phyloP scores from a whole-genome alignment of 2,888 invertebrate genomes.

The Hymenopus coronatus region DNA sequence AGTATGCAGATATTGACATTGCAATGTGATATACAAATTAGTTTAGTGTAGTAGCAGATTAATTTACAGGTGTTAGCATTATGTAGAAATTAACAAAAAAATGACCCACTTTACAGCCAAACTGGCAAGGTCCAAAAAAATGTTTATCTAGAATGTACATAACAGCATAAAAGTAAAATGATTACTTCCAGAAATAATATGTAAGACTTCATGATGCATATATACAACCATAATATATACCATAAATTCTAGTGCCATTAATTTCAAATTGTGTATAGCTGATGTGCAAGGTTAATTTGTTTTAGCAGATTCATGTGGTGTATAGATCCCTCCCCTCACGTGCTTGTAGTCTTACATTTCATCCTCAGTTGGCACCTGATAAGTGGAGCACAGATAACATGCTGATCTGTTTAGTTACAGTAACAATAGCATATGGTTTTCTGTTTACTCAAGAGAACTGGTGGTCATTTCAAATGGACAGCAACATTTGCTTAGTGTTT shows the following conservation, averaged over 20 bases:
- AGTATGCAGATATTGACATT: conserved; percentile 17
- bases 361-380: neutral
- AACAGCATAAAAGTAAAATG: conserved; percentile 20
- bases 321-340: neutral
- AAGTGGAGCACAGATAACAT: neutral
- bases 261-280: conserved; percentile 26
- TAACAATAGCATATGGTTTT: neutral
- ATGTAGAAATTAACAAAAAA: conserved; percentile 13
- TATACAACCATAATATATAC: conserved; percentile 14
- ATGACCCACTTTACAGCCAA: conserved; percentile 21
- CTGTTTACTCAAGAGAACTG: neutral
- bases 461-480: neutral
- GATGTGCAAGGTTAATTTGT: conserved; percentile 14
- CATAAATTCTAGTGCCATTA: conserved; percentile 31
- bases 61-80: neutral
- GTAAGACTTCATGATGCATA: conserved; percentile 30
- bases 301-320: neutral
- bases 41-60: neutral
- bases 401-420: neutral
- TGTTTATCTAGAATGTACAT: conserved; percentile 15
- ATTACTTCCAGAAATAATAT: conserved; percentile 33
- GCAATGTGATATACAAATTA: neutral
- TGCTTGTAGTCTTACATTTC: neutral
- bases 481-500: neutral
- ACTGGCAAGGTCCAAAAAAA: conserved; percentile 24